Evolutionary conservation across 2,888 invertebrate species (phyloP).

Genomic region (Apamea monoglypha): DNA sequence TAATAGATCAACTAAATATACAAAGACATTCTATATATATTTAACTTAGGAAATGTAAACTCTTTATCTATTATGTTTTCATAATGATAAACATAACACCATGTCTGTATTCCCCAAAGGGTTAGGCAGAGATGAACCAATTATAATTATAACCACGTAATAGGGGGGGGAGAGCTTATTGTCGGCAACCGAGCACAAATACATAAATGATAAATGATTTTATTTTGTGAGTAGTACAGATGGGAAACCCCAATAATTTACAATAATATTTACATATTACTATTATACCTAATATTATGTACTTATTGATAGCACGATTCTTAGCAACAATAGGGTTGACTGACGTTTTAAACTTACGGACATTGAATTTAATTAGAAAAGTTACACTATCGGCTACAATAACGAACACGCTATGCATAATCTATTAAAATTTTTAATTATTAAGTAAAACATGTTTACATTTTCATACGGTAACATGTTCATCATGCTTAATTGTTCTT

Average conservation of each 20-base stretch:
- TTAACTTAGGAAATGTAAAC: constrained; percentile 3
- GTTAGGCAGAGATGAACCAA: no score
- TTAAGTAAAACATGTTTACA: not conserved
- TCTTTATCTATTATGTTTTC: not conserved
- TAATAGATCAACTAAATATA: not conserved
- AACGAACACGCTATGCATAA: not conserved
- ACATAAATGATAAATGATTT: no score
- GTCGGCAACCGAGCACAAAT: not conserved
- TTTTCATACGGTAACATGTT: not conserved
- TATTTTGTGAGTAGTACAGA: no score
- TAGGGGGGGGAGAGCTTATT: no score
- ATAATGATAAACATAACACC: not conserved
- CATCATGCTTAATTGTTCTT: no score
- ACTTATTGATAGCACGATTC: not conserved
- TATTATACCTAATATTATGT: not conserved
- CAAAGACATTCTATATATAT: not conserved
- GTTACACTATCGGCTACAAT: not conserved
- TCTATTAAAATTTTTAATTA: not conserved
- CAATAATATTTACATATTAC: not conserved
- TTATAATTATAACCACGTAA: no score
- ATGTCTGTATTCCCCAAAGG: not conserved
- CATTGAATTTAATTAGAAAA: not conserved
- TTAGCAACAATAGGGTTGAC: not conserved
- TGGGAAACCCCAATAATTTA: not conserved
- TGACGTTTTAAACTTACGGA: not conserved